Evolutionary conservation across 2,797 vertebrate genomes (phyloP).

Genomic region (Tauraco hartlaubi): DNA sequence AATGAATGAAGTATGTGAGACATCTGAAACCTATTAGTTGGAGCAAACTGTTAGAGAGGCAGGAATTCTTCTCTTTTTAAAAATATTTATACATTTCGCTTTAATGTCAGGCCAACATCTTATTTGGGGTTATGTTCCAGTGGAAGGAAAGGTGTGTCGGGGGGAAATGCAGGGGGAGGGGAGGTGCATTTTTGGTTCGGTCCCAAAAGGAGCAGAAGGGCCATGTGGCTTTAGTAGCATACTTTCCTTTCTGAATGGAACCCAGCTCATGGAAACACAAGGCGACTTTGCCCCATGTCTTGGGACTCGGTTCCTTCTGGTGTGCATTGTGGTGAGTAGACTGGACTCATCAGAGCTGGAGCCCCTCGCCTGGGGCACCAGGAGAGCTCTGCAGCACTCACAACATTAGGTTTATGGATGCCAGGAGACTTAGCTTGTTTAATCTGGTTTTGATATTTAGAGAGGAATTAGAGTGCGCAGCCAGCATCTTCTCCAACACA

Average conservation of each 20-base stretch:
- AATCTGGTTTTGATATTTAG: neutral
- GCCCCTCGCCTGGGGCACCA: neutral
- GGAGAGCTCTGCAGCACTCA: neutral
- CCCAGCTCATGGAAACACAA: neutral
- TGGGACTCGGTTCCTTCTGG: neutral
- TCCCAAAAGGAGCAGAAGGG: slow-evolving; percentile 34
- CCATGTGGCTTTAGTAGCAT: neutral
- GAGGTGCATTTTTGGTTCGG: slow-evolving; percentile 16
- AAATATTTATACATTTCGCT: slow-evolving; percentile 73
- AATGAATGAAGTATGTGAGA: slow-evolving; percentile 73
- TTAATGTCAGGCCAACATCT: slow-evolving; percentile 69
- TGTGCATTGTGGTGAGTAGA: neutral
- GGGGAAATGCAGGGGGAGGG: slow-evolving; percentile 56
- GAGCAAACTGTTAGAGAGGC: slow-evolving; percentile 72
- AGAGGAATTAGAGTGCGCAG: neutral
- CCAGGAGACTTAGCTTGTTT: neutral
- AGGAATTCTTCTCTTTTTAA: slow-evolving; percentile 73
- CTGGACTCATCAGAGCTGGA: neutral
- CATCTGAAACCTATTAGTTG: slow-evolving; percentile 79
- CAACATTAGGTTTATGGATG: neutral
- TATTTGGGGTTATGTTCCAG: slow-evolving; percentile 72
- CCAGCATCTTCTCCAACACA: neutral
- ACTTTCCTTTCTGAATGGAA: neutral
- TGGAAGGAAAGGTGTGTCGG: slow-evolving; percentile 72
- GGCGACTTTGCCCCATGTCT: neutral